Percentiles rank a stretch among this genome's conserved stretches.
Conservation (phyloP, 2,113 vertebrate genomes). For the Etia nguti region DNA sequence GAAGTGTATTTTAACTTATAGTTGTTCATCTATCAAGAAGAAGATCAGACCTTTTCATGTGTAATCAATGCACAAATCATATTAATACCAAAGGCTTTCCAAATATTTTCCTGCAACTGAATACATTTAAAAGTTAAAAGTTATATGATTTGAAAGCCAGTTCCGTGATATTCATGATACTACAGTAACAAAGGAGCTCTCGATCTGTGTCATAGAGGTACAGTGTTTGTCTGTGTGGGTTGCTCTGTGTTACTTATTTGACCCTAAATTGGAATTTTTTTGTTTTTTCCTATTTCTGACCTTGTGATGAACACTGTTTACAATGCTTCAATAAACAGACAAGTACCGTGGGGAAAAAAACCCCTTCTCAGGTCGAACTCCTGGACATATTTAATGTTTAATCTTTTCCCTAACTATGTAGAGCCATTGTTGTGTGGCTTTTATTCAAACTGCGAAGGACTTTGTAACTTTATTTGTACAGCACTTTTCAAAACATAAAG, state of each 20-base stretch:
- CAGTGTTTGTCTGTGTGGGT: neutral
- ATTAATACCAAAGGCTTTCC: neutral
- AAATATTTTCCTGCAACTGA: neutral
- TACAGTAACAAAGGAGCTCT: neutral
- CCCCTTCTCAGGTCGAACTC: neutral
- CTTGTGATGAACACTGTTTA: neutral
- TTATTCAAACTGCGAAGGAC: neutral
- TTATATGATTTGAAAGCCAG: neutral
- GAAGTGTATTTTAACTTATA: neutral
- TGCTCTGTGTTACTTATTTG: neutral
- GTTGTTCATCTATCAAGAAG: neutral
- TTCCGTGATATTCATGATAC: neutral
- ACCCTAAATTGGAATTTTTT: neutral
- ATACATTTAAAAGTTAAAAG: neutral
- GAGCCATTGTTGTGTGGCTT: neutral
- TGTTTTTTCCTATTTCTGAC: neutral
- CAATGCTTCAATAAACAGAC: neutral
- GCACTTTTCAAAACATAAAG: neutral
- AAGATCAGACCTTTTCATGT: neutral
- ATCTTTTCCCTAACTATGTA: neutral
- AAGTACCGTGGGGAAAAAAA: neutral
- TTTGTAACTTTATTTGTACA: neutral
- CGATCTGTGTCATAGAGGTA: neutral
- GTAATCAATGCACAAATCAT: neutral
- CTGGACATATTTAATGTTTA: neutral